These are phyloP conservation scores for Blera fallax DNA, from an alignment of 2,888 invertebrate genomes.

Conservation along the genomic window DNA sequence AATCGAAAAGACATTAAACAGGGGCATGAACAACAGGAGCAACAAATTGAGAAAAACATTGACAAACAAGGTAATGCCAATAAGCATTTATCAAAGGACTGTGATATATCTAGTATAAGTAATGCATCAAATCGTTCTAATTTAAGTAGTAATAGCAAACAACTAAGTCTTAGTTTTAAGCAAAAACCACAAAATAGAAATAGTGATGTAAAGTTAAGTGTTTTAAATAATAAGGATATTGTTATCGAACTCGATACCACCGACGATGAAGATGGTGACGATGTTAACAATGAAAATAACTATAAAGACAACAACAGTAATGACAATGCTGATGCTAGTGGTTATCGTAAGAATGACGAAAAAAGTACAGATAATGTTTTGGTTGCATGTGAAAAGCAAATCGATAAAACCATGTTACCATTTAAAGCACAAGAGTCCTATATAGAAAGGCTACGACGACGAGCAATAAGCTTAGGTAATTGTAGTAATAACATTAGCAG, in stretches of 20 bases:
- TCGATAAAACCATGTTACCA: neutral
- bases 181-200: constrained; percentile 28
- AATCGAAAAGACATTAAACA: neutral
- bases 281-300: neutral
- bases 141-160: constrained; percentile 23
- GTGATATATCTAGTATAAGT: constrained; percentile 59
- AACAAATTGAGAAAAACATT: neutral
- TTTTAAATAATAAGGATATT: neutral
- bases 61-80: constrained; percentile 49
- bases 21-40: neutral
- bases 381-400: constrained; percentile 1
- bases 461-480: neutral
- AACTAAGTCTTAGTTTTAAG: constrained; percentile 49
- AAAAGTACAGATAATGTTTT: neutral
- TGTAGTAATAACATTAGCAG: neutral
- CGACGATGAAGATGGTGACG: neutral
- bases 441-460: constrained; percentile 28
- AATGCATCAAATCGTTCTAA: constrained; percentile 25
- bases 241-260: constrained; percentile 24
- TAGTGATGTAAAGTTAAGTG: constrained; percentile 27
- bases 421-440: neutral
- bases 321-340: neutral
- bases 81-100: constrained; percentile 63
- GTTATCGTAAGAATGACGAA: neutral
- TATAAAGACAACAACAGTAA: neutral